A percentile compares a stretch with the other conserved stretches of the same genome.
phyloP scores from a whole-genome alignment of 2,888 invertebrate species.

The Acronicta psi region DNA sequence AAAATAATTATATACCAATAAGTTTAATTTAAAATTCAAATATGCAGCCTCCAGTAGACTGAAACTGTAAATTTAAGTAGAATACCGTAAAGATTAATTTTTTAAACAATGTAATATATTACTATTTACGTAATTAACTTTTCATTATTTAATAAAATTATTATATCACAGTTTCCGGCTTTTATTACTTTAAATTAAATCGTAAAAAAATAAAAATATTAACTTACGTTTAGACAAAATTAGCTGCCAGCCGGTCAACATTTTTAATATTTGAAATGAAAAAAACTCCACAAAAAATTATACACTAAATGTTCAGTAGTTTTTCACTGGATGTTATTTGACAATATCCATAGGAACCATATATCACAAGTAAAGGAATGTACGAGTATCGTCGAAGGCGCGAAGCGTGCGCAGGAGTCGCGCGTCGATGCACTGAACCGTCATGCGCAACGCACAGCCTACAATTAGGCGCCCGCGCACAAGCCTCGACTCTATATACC shows the following conservation, averaged over 20 bases:
- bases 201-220: neutral
- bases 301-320: constrained; percentile 45
- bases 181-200: neutral
- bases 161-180: constrained; percentile 6
- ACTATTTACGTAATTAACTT: neutral
- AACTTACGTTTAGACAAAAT: constrained; percentile 83
- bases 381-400: constrained; percentile 36
- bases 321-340: constrained; percentile 44
- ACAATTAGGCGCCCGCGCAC: constrained; percentile 80
- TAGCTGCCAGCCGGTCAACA: constrained; percentile 85
- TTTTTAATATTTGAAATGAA: constrained; percentile 60
- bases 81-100: too few species aligned
- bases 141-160: neutral
- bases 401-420: constrained; percentile 59
- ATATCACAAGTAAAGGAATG: constrained; percentile 51
- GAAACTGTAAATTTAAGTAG: too few species aligned
- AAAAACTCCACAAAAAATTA: constrained; percentile 49
- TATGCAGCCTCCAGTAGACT: too few species aligned
- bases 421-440: constrained; percentile 54
- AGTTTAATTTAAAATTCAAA: too few species aligned
- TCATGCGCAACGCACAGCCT: constrained; percentile 61
- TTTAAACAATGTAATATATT: too few species aligned
- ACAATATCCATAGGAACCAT: constrained; percentile 57
- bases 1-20: too few species aligned
- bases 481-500: constrained; percentile 77